Conservation (phyloP, 2,113 vertebrate species). For the Cryptoleucopteryx plumbea region DNA sequence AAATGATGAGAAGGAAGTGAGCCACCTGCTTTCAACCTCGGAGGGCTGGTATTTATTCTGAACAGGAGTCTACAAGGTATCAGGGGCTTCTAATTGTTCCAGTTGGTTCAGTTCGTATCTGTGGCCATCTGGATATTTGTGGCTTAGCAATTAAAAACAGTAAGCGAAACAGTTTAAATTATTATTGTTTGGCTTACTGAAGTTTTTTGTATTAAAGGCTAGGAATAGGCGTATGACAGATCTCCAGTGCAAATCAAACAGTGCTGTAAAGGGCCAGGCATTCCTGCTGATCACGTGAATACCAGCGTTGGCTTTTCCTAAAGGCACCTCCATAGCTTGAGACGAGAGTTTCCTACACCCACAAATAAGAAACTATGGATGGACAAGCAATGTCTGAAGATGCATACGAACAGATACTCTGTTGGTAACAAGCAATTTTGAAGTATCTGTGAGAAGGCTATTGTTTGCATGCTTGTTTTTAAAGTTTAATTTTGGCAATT, state of each 20-base stretch:
- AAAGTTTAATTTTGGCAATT: not conserved
- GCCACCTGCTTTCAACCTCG: not conserved
- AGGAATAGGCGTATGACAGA: not conserved
- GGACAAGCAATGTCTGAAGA: not conserved
- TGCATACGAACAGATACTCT: rapidly evolving
- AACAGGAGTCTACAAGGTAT: not conserved
- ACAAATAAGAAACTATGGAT: rapidly evolving
- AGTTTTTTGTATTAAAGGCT: not conserved
- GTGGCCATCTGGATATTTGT: not conserved
- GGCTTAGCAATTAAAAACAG: not conserved
- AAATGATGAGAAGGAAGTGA: not conserved
- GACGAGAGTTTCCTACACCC: rapidly evolving
- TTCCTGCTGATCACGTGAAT: rapidly evolving
- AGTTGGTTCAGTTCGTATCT: not conserved
- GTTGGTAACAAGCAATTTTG: not conserved
- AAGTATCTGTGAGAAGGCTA: not conserved
- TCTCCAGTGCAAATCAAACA: rapidly evolving
- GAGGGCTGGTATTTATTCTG: not conserved
- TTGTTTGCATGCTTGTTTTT: not conserved
- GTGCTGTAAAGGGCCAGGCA: not conserved
- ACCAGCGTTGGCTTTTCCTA: rapidly evolving
- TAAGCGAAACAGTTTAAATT: not conserved
- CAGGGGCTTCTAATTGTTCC: not conserved
- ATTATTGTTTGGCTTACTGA: not conserved
- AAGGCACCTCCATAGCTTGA: not conserved